Evolutionary conservation across 2,113 vertebrate genomes (phyloP).

Genomic region (Aplodontia rufa): DNA sequence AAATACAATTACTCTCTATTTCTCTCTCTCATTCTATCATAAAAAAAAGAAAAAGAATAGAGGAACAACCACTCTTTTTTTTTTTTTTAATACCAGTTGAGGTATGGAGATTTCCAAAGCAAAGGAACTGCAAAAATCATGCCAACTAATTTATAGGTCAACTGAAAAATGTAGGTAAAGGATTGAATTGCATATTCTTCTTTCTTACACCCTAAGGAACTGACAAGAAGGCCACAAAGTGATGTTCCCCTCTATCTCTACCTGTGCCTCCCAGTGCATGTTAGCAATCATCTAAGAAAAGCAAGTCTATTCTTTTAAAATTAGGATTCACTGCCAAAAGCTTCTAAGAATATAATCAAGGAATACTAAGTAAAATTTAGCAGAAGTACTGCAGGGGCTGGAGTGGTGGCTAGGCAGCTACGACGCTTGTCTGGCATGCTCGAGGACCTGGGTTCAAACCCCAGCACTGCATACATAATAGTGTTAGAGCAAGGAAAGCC

Average conservation of each 20-base stretch:
- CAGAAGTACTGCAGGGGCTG: too few relatives aligned
- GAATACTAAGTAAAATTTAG: neutral
- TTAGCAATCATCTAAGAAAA: neutral
- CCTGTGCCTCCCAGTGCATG: neutral
- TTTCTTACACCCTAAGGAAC: neutral
- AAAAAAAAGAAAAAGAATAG: too few relatives aligned
- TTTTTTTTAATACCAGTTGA: neutral
- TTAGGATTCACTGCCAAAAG: neutral
- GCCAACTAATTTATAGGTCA: neutral
- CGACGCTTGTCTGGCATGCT: too few relatives aligned
- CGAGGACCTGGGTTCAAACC: too few relatives aligned
- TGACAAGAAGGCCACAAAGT: neutral
- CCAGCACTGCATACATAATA: too few relatives aligned
- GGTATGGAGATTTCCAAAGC: neutral
- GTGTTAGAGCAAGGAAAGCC: too few relatives aligned
- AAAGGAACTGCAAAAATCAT: neutral
- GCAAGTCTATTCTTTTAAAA: neutral
- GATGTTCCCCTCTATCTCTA: neutral
- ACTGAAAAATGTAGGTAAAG: neutral
- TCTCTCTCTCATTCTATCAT: too few relatives aligned
- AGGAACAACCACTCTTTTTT: neutral
- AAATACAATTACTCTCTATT: too few relatives aligned
- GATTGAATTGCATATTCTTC: neutral
- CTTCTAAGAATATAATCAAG: neutral
- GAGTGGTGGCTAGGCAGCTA: too few relatives aligned